phyloP scores from a whole-genome alignment of 2,113 vertebrate species.

The Trochalopteron elliotii region DNA sequence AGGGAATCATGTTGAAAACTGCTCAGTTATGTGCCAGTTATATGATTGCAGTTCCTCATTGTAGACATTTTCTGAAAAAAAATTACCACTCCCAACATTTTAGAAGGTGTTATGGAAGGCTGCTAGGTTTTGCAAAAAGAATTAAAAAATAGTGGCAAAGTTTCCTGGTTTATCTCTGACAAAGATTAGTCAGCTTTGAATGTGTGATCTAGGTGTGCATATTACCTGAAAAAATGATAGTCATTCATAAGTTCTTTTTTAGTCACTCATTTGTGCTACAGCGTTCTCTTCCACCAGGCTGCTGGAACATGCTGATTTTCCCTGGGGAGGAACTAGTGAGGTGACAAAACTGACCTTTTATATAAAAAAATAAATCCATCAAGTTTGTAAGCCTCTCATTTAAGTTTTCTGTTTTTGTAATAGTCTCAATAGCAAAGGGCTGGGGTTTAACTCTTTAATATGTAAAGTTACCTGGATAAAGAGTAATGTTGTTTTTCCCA shows the following conservation, averaged over 20 bases:
- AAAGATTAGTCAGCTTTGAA: background rate
- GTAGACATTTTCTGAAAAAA: background rate
- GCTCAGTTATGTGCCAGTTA: background rate
- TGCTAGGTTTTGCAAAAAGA: background rate
- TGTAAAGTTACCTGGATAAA: background rate
- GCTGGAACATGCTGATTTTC: background rate
- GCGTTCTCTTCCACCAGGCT: background rate
- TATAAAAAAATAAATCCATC: background rate
- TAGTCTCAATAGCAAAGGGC: background rate
- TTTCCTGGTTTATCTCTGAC: background rate
- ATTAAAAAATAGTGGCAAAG: background rate
- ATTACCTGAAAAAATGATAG: background rate
- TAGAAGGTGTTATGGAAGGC: background rate
- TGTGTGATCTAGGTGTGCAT: background rate
- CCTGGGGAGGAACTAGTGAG: background rate
- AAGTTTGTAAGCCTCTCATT: background rate
- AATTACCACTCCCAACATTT: background rate
- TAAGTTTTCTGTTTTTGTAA: background rate
- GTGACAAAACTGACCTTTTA: background rate
- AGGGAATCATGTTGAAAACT: background rate
- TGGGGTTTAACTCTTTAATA: background rate
- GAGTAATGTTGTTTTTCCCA: background rate
- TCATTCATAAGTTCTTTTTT: background rate
- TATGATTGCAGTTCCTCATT: background rate
- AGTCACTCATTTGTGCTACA: background rate